A percentile compares a stretch with the other conserved stretches of the same genome.
Conservation (phyloP, 2,113 vertebrate species). For the Otocyon megalotis region DNA sequence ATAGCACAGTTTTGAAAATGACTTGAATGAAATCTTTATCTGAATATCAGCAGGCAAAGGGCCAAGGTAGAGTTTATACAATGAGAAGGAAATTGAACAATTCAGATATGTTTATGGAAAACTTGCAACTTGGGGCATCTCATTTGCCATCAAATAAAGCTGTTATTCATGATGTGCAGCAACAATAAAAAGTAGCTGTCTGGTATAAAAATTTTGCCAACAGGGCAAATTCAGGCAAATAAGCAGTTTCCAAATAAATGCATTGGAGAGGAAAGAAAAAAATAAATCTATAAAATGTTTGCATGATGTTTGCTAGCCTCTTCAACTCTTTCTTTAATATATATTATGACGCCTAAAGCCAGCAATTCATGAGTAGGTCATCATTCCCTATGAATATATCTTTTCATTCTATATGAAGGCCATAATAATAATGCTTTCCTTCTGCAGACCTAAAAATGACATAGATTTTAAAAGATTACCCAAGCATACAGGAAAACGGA, state of each 20-base stretch:
- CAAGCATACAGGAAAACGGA: not conserved
- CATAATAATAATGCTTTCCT: not conserved
- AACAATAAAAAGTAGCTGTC: slow-evolving; percentile 81
- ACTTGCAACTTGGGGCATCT: slow-evolving; percentile 84
- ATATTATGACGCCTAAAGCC: slow-evolving; percentile 10
- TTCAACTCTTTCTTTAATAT: not conserved
- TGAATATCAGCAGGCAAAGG: slow-evolving; percentile 84
- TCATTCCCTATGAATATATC: slow-evolving; percentile 52
- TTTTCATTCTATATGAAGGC: slow-evolving; percentile 31
- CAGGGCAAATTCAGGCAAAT: slow-evolving; percentile 61
- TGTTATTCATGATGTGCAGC: slow-evolving; percentile 82
- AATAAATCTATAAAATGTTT: slow-evolving; percentile 24
- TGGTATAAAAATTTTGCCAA: slow-evolving; percentile 67
- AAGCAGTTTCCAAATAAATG: slow-evolving; percentile 69
- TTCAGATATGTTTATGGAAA: slow-evolving; percentile 87
- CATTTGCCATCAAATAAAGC: slow-evolving; percentile 86
- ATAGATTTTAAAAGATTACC: slow-evolving; percentile 44
- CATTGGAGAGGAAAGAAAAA: slow-evolving; percentile 39
- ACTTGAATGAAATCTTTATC: slow-evolving; percentile 86
- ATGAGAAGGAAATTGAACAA: slow-evolving; percentile 87
- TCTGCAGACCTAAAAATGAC: slow-evolving; percentile 24
- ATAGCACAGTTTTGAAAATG: slow-evolving; percentile 81
- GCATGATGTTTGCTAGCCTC: not conserved
- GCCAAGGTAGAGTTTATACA: slow-evolving; percentile 86
- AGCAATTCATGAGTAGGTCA: slow-evolving; percentile 32